Evolutionary conservation across 2,797 vertebrate species (phyloP), one percentile per base, ranked within the genome.

Genomic region (Halcyon smyrnensis): DNA sequence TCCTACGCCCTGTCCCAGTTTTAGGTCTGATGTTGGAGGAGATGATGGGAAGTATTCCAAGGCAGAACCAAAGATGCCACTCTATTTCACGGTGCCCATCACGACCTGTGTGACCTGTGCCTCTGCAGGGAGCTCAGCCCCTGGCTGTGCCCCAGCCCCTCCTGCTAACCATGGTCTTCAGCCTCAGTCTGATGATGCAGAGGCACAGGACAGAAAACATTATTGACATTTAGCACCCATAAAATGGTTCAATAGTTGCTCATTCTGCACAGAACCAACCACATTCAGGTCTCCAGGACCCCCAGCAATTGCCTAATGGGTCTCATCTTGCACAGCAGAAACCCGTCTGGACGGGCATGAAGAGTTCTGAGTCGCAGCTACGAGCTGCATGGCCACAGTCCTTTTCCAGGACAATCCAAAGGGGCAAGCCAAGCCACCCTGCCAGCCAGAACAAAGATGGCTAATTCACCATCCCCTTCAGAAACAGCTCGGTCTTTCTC

Each of bases 201-300:
- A 54, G 17, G 23, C 56, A 32, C 24, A 15, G 68, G 36, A 34
- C 8, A n/a, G 41, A 50, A 63, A 62, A 37, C 41, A 32, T 16
- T 6, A 0, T 1, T 53, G 34, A 11, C 3, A 16, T 46, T 51
- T 41, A 45, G 36, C 15, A 3, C 48, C 37, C 14, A 2, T 25
- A 48, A 56, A 71, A 57, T 24, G 7, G 37, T 43, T 41, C 19
- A 73, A 18, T 14, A 36, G 9, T 25, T 43, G 30, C 27, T 8
- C 20, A 7, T 51, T 67, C 48, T 51, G 37, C 37, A 21, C 39
- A 51, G 37, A 39, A 59, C 3, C 25, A 62, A 4, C 41, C 21
- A 21, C n/a, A 5, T 23, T 15, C 20, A 5, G 18, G 15, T 45
- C 56, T 63, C 77, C 62, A 41, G 36, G 32, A 39, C 5, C 17